Percentiles rank a stretch among this genome's conserved stretches.
Evolutionary conservation across 2,113 vertebrate species (phyloP).

Genomic region (Pollachius pollachius): DNA sequence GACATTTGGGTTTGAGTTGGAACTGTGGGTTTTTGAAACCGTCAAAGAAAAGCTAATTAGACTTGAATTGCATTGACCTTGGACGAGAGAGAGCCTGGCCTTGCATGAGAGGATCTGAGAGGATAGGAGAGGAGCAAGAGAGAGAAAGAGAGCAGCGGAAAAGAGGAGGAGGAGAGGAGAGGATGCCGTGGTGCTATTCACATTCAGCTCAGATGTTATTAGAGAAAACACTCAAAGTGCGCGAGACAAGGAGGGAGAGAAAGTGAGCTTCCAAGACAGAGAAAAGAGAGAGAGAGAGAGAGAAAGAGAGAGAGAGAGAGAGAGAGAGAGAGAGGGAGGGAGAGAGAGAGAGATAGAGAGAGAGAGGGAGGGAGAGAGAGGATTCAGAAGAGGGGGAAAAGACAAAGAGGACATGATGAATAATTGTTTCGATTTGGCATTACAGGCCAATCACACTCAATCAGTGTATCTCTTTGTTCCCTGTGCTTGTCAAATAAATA

Average conservation of each 20-base stretch:
- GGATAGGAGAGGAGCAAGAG: no score
- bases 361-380: constrained; percentile 4
- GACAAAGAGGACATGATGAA: constrained; percentile 38
- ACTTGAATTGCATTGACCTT: constrained; percentile 54
- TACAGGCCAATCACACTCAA: constrained; percentile 59
- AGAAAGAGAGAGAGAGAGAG: constrained; percentile 30
- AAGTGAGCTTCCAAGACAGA: not conserved
- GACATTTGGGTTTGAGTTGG: constrained; percentile 55
- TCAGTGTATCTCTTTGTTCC: constrained; percentile 55
- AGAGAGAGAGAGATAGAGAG: not conserved
- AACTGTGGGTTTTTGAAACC: constrained; percentile 50
- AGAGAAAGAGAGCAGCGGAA: no score
- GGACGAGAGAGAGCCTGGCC: constrained; percentile 22
- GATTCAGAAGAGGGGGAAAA: not conserved
- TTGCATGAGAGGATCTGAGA: not conserved
- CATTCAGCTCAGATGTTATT: no score
- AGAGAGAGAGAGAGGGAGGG: constrained; percentile 16
- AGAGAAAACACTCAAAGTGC: no score
- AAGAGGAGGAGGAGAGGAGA: no score
- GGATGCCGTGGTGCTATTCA: no score
- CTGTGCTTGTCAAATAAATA: constrained; percentile 62
- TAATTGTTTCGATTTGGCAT: constrained; percentile 55
- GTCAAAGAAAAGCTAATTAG: constrained; percentile 62
- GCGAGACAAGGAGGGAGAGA: constrained; percentile 12
- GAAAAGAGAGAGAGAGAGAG: constrained; percentile 1